Conservation (phyloP, 1,140 invertebrate genomes). For the Acromyrmex heyeri region DNA sequence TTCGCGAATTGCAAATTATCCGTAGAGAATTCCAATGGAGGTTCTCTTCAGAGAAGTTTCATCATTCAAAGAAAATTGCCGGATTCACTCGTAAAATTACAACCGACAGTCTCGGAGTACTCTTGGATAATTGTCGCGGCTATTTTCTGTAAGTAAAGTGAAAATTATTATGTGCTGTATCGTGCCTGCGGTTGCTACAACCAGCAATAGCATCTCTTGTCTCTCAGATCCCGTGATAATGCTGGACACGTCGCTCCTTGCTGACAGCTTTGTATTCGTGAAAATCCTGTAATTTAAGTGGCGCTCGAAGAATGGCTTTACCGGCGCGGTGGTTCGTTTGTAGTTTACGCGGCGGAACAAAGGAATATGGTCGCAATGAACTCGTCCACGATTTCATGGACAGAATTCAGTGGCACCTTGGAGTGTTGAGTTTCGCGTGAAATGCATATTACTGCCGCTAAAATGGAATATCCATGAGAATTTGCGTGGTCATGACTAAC, state of each 20-base stretch:
- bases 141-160: constrained; percentile 28
- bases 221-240: constrained; percentile 22
- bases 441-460: not conserved
- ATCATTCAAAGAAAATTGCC: not conserved
- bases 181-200: not conserved
- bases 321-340: constrained; percentile 7
- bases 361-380: not conserved
- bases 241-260: constrained; percentile 32
- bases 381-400: constrained; percentile 11
- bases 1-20: constrained; percentile 35
- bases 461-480: not conserved
- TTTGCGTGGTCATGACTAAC: not conserved
- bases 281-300: constrained; percentile 50
- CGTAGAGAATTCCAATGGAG: not conserved
- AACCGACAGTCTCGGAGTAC: not conserved
- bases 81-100: constrained; percentile 25
- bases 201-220: not conserved
- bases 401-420: not conserved
- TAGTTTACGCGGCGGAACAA: constrained; percentile 24
- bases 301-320: constrained; percentile 24
- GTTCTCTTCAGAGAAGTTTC: not conserved
- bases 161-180: constrained; percentile 40
- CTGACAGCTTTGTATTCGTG: constrained; percentile 26
- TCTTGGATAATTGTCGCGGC: constrained; percentile 22
- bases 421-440: not conserved